Conservation (phyloP, 1,140 invertebrate genomes). For the Andricus grossulariae region DNA sequence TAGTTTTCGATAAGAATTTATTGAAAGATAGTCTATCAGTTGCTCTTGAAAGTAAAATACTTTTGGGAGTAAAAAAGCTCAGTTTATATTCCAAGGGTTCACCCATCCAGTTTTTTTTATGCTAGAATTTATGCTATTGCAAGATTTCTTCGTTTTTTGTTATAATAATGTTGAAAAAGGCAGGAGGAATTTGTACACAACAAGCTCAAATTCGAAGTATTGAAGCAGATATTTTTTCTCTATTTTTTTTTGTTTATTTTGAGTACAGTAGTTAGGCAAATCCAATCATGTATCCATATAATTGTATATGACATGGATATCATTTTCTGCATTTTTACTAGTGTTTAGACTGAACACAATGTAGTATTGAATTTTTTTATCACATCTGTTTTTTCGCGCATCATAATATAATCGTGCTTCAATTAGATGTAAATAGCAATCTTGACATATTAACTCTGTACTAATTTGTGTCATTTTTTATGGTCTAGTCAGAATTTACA, state of each 20-base stretch:
- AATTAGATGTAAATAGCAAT: not conserved
- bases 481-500: constrained; percentile 14
- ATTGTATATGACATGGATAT: not conserved
- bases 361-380: not conserved
- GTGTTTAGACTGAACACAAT: not conserved
- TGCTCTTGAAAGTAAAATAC: not conserved
- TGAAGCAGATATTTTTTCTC: constrained; percentile 10
- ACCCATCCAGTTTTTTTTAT: not conserved
- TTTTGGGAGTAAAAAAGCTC: not conserved
- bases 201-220: constrained; percentile 16
- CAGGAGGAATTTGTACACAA: not conserved
- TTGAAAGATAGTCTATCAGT: not conserved
- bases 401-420: not conserved
- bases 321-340: no score
- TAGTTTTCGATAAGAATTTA: constrained; percentile 6
- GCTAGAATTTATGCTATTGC: not conserved
- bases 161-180: not conserved
- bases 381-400: not conserved
- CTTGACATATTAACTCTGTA: not conserved
- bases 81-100: not conserved
- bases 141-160: not conserved
- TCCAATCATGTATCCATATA: not conserved
- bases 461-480: not conserved
- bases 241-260: constrained; percentile 1
- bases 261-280: not conserved